Evolutionary conservation across 30 jellyfish, hydroid and myxozoan species (phyloP), one percentile per base, ranked within the genome.

Genomic region (Aurelia sp.): DNA sequence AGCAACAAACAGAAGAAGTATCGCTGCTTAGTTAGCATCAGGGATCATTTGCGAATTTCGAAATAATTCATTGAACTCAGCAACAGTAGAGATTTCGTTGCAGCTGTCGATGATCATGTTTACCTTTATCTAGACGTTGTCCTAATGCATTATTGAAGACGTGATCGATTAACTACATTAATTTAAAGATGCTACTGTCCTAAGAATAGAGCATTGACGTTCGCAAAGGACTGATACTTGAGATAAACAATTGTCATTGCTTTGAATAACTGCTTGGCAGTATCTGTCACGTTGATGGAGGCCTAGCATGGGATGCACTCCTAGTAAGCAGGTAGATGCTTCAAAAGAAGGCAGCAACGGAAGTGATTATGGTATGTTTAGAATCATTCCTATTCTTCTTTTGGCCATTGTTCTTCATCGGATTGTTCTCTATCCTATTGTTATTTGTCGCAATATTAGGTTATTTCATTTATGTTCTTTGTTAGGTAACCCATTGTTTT

Each of bases 231-330:
- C 21, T 47, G 75, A 38, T 64, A 21, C 75, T 64, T 8, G 55
- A 44, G 55, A 44, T 44, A 7, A 44, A 44, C 55, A 44, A 7
- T 0, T 44, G 6, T 44, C 9, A 13, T 44, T 62, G 78, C 19
- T 78, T 63, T 20, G 63, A 44, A 48, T 31, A 20, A 63, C 91
- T 81, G 91, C 91, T 19, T 59, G 76, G 91, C 91, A 81, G 91
- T 81, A 22, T 68, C 22, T 63, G 38, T 47, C 48, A 50, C 19
- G 22, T 81, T 73, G 64, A 81, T 81, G 91, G 91, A 76, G 91
- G 58, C 91, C 55, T 86, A 78, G 75, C 81, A 86, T 86, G 95
- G 95, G 95, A 86, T 86, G 95, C 95, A 86, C 95, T 63, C 95
- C 90, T 76, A 86, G 95, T 65, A 86, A 86, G 95, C 95, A 86